Evolutionary conservation across 2,888 invertebrate species (phyloP).

Genomic region (Pardosa pseudoannulata): DNA sequence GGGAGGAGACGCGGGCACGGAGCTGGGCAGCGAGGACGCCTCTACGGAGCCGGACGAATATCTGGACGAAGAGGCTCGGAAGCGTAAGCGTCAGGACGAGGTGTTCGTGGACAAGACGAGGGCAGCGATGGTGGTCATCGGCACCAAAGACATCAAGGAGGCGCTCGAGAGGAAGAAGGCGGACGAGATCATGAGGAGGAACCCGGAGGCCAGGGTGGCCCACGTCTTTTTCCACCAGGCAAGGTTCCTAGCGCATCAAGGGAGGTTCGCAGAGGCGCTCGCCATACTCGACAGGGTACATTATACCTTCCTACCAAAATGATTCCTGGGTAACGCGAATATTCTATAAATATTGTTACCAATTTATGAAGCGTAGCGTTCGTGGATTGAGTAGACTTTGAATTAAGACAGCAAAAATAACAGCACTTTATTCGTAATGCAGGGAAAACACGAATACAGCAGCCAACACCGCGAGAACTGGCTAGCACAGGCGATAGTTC

Average conservation of each 20-base stretch:
- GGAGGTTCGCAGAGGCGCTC: slow-evolving; percentile 39
- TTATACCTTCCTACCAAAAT: too few species aligned
- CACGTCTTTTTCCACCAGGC: slow-evolving; percentile 39
- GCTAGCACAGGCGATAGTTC: too few species aligned
- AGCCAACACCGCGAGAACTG: too few species aligned
- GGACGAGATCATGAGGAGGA: slow-evolving; percentile 80
- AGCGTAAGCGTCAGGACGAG: slow-evolving; percentile 81
- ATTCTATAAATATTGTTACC: too few species aligned
- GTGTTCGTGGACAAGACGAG: slow-evolving; percentile 93
- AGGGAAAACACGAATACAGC: too few species aligned
- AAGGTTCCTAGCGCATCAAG: slow-evolving; percentile 42
- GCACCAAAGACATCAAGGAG: slow-evolving; percentile 88
- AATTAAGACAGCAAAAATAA: too few species aligned
- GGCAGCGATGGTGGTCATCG: slow-evolving; percentile 91
- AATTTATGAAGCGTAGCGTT: too few species aligned
- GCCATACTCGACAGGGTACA: slow-evolving; percentile 38
- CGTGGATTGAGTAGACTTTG: too few species aligned
- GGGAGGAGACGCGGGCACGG: not conserved
- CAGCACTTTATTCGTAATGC: too few species aligned
- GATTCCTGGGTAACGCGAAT: too few species aligned
- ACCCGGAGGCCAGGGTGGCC: slow-evolving; percentile 82
- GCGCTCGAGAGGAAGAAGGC: slow-evolving; percentile 78
- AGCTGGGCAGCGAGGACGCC: not conserved
- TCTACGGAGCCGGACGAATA: not conserved
- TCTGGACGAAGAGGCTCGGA: slow-evolving; percentile 10